Evolutionary conservation across 2,797 vertebrate genomes (phyloP).

Genomic region (Stomatorhinus walkeri): DNA sequence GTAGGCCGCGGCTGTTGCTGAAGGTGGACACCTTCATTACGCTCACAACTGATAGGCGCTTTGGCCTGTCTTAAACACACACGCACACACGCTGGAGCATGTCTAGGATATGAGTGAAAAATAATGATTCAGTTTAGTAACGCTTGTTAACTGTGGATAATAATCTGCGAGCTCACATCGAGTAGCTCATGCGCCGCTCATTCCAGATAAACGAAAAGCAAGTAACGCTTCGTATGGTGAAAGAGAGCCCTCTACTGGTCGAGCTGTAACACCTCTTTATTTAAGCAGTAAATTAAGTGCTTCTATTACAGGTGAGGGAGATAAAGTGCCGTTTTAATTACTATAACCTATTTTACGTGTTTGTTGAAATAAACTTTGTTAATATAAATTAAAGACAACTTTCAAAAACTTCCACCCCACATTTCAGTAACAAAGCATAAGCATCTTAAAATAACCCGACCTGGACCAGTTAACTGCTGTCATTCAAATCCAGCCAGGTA

Average conservation of each 20-base stretch:
- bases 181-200: not conserved
- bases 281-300: not conserved
- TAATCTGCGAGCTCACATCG: not conserved
- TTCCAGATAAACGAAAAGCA: not conserved
- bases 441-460: not conserved
- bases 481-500: not conserved
- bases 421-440: not conserved
- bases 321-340: not conserved
- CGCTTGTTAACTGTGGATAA: constrained; percentile 1
- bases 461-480: not conserved
- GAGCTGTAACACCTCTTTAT: not conserved
- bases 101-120: not conserved
- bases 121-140: not conserved
- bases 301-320: not conserved
- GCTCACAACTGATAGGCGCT: not conserved
- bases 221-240: not conserved
- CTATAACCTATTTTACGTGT: not conserved
- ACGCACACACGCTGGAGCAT: not conserved
- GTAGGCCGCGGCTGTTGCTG: not conserved
- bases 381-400: not conserved
- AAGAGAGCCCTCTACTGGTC: constrained; percentile 37
- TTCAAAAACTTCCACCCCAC: not conserved
- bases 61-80: not conserved
- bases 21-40: not conserved
- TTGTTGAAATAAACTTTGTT: not conserved